Evolutionary conservation across 2,113 vertebrate species (phyloP), one percentile per base, ranked within the genome.

Genomic region (Embiotoca jacksoni): DNA sequence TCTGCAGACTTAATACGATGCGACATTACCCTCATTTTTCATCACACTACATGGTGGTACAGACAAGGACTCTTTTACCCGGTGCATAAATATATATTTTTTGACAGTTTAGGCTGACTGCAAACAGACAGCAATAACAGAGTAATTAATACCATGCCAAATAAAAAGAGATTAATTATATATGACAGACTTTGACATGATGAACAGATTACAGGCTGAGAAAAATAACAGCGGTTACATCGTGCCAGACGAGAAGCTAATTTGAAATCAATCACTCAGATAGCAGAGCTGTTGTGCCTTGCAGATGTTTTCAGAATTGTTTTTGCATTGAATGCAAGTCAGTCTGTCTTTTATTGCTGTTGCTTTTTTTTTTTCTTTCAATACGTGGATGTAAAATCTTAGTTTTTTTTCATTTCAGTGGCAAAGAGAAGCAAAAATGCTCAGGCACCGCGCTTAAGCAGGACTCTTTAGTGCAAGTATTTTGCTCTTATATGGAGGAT

Each of bases 151-250:
- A 65, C 32, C 31, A 58, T 57, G 80, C 63, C 76, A 80, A 6
- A 6, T 2, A 15, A 32, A 41, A 72, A 83, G 76, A 64, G 58
- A n/a, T 7, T 0, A 74, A 69, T 73, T 80, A 81, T 60, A 44
- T 47, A 74, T 55, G 54, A 66, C 80, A 73, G 72, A 52, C 67
- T 72, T 39, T 31, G 6, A 59, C 58, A 58, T 56, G 50, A 60
- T 78, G 58, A 81, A 81, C 7, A 59, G 63, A 85, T 84, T 80
- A 72, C 32, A 72, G 39, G 41, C 57, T 33, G 39, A 72, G 49
- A 80, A 64, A 59, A 82, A 76, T 75, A 60, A 72, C 66, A 56
- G 75, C 1, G 37, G 66, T 82, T 66, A 23, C 31, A 52, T 56
- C 55, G 54, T 69, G 54, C 75, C 70, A 80, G 61, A 80, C 30